Evolutionary conservation across 2,113 vertebrate genomes (phyloP), one percentile per base, ranked within the genome.

Genomic region (Eonycteris spelaea): DNA sequence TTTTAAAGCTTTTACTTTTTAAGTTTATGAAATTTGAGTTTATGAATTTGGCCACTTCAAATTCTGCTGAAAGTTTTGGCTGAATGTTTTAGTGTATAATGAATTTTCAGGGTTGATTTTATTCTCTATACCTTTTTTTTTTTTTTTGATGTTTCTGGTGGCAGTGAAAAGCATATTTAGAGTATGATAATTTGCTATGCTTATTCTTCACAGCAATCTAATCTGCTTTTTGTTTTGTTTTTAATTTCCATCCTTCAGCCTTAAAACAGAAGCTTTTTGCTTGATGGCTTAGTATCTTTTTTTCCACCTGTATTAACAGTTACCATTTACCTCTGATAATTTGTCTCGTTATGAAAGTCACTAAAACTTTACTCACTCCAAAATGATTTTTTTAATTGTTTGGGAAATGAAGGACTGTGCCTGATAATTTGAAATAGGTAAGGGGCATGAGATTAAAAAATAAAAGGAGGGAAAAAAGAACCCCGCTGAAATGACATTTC

Each of bases 1-100:
- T 98, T 98, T 98, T 97, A 98, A 98, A 97, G 96, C 92, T 96
- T 90, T 94, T 86, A 61, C 97, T 98, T 98, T 98, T 98, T 98
- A 98, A 98, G 98, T 98, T 96, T 85, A 96, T 43, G 43, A 43
- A 7, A 43, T 98, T 98, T 98, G 98, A 98, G 98, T 98, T 96
- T 85, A 96, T 96, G 98, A 92, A 95, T 97, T 90, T 88, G 97
- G 98, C 98, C 98, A 97, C 97, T 97, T 95, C 98, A 95, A 95
- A 96, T 98, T 98, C 98, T 97, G 93, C 95, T 73, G 96, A 91
- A 84, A 78, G 12, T 87, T 86, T 96, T 97, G 88, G 85, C 97
- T 95, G 97, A 97, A 97, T 98, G 98, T 98, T 38, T 96, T 82
- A 77, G 67, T 96, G 79, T 89, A 94, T 94, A 79, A 84, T 84